Evolutionary conservation across 2,888 invertebrate genomes (phyloP), one percentile per base, ranked within the genome.

Genomic region (Cylindroiulus punctatus): DNA sequence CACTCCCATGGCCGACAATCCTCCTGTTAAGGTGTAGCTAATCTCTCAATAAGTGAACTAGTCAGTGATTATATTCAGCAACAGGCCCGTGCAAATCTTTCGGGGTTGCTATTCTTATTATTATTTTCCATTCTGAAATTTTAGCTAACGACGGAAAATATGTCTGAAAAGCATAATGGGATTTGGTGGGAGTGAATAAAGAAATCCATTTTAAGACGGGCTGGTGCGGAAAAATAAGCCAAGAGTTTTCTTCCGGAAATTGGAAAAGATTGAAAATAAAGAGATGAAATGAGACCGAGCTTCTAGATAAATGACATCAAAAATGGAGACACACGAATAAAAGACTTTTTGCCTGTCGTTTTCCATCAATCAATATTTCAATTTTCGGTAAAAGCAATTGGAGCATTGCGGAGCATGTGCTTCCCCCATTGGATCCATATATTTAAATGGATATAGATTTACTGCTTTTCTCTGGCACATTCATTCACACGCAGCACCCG

Each of bases 261-360:
- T 26, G 76, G 76, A 76, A 76, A 76, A 76, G 76, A 76, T 76
- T 76, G 76, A 76, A 76, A 76, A 76, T 76, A 76, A 76, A 76
- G 76, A 76, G 76, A 76, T 14, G 76, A 76, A 76, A 76, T 76
- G 76, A 76, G 76, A 76, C 76, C 76, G 22, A 76, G 76, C 76
- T 26, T 76, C 30, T 30, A 76, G 76, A 76, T 76, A 76, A 76
- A 76, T 76, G 76, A 76, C 83, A 83, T 42, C 83, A 44, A 83
- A 83, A 83, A 83, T 83, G 83, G 83, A 83, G 83, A 42, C 83
- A 83, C 40, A 83, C 32, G 44, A 83, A 83, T 83, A 83, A 83
- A 42, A 44, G 44, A 83, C 40, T 40, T 40, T 83, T 44, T 40
- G 83, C 44, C 83, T 40, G 83, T 83, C 83, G 40, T 83, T 42